Evolutionary conservation across 2,113 vertebrate genomes (phyloP).

Genomic region (Numida meleagris): DNA sequence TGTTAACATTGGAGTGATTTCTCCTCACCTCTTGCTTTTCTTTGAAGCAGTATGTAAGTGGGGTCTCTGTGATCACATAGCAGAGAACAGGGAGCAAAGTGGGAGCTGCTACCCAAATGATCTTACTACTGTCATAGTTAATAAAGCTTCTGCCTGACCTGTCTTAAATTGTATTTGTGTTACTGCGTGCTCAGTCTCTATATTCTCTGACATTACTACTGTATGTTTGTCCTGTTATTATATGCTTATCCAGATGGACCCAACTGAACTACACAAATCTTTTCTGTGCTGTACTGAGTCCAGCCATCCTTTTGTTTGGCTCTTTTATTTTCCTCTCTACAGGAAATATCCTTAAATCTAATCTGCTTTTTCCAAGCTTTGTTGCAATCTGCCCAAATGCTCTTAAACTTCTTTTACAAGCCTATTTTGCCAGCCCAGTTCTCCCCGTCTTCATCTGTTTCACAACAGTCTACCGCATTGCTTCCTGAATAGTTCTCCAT

Average conservation of each 20-base stretch:
- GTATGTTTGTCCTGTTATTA: not conserved
- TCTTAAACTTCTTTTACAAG: not conserved
- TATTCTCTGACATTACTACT: not conserved
- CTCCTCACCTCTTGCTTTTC: not conserved
- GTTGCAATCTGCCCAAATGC: not conserved
- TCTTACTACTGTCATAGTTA: not conserved
- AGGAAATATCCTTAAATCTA: not conserved
- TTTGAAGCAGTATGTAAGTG: not conserved
- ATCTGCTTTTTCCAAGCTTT: not conserved
- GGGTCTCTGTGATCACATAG: not conserved
- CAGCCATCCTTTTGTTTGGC: not conserved
- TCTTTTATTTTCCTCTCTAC: not conserved
- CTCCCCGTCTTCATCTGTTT: not conserved
- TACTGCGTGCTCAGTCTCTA: not conserved
- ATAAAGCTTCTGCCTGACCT: not conserved
- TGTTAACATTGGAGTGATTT: not conserved
- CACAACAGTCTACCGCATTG: not conserved
- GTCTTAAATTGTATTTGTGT: not conserved
- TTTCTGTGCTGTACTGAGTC: not conserved
- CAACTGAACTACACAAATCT: not conserved
- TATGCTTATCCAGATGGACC: not conserved
- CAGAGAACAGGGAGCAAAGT: not conserved
- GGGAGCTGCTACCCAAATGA: not conserved
- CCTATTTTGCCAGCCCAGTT: not conserved
- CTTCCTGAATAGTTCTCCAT: not conserved